Evolutionary conservation across 23 tunicate genomes (phyloP).

Genomic region (Styela clava): DNA sequence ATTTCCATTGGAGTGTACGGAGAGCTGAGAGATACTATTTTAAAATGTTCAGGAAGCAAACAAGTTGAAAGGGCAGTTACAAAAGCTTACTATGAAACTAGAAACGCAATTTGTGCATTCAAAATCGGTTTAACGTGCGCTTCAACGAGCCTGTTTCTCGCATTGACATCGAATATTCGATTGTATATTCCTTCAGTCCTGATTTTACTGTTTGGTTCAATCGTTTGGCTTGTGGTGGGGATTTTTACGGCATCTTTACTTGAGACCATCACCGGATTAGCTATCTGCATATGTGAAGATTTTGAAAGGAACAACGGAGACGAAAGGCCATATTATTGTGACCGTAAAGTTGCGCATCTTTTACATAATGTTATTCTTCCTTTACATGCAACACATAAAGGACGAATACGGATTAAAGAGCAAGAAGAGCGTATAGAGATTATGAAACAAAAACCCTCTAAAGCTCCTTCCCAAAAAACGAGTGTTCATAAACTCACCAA

Average conservation of each 20-base stretch:
- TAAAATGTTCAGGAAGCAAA: conserved; percentile 15
- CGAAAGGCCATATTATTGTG: conserved; percentile 30
- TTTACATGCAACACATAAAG: conserved; percentile 33
- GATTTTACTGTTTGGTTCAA: background rate
- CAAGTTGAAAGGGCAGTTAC: background rate
- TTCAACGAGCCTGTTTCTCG: background rate
- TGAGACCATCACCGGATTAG: conserved; percentile 28
- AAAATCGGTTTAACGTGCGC: background rate
- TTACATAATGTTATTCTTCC: conserved; percentile 39
- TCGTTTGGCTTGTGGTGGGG: conserved; percentile 32
- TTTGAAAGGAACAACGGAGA: conserved; percentile 40
- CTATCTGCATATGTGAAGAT: conserved; percentile 63
- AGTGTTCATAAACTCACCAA: background rate
- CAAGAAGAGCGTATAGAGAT: conserved; percentile 16
- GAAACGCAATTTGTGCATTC: conserved; percentile 5
- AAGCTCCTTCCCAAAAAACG: background rate
- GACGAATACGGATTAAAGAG: conserved; percentile 16
- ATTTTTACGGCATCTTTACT: conserved; percentile 32
- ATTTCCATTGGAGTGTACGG: conserved; percentile 72
- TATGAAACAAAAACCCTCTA: conserved; percentile 6
- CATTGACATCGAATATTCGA: background rate
- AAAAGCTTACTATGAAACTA: background rate
- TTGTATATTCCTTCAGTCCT: conserved; percentile 28
- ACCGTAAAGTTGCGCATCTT: conserved; percentile 34
- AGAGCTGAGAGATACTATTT: conserved; percentile 18